Evolutionary conservation across 1,140 invertebrate species (phyloP).

Genomic region (Seison nebaliae): DNA sequence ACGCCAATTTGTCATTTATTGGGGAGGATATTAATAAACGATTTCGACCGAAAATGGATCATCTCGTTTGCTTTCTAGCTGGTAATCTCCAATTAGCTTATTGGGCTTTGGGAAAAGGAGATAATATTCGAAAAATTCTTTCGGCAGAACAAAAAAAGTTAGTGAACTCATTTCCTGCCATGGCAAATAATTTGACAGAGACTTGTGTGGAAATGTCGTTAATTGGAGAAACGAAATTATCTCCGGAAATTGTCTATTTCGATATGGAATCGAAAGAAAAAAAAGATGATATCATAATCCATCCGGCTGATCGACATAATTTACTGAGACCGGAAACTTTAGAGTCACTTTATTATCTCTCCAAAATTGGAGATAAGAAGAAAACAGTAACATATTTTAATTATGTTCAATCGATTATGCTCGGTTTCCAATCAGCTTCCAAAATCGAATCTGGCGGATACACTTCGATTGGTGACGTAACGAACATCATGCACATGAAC

Average conservation of each 20-base stretch:
- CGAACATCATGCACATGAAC: conserved; percentile 24
- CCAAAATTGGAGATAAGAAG: conserved; percentile 64
- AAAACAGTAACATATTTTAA: conserved; percentile 64
- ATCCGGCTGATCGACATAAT: conserved; percentile 70
- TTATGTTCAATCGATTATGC: conserved; percentile 90
- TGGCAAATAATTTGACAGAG: conserved; percentile 57
- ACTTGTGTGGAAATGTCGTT: conserved; percentile 64
- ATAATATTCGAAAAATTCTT: conserved; percentile 38
- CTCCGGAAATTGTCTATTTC: conserved; percentile 40
- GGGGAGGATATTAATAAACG: conserved; percentile 51
- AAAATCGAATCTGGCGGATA: conserved; percentile 56
- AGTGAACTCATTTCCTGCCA: not conserved
- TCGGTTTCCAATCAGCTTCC: conserved; percentile 60
- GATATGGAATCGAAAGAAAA: conserved; percentile 3
- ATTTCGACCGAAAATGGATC: conserved; percentile 78
- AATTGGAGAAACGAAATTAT: conserved; percentile 43
- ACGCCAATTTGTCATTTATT: conserved; percentile 1
- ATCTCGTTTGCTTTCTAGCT: conserved; percentile 78
- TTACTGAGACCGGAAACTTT: conserved; percentile 85
- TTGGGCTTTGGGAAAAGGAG: conserved; percentile 41
- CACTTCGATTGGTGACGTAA: conserved; percentile 73
- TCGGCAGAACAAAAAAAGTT: conserved; percentile 51
- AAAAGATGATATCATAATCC: conserved; percentile 24
- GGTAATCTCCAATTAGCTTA: too few relatives aligned
- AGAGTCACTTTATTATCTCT: conserved; percentile 85